Evolutionary conservation across 1,140 invertebrate species (phyloP), one percentile per base, ranked within the genome.

Genomic region (Hyposmocoma kahamanoa): DNA sequence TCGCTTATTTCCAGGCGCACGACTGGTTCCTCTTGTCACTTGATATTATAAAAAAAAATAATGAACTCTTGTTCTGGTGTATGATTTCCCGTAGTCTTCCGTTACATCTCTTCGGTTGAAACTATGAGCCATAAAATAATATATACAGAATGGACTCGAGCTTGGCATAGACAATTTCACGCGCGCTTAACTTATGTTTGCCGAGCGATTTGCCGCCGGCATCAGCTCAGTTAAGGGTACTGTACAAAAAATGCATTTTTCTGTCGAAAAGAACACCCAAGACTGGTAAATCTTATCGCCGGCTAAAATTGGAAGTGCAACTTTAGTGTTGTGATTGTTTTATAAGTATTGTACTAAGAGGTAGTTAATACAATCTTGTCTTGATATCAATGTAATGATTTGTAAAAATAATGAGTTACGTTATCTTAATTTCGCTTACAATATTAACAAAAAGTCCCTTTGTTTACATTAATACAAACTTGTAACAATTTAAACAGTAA

Each of bases 131-230:
- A 59, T 58, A 59, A 53, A 50, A 55, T 67, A 71, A 63, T 60
- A 69, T n/a, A n/a, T 58, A 63, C 67, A 50, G 47, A 50, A 59
- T 53, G 55, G 56, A 45, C 46, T 44, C 50, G 42, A n/a, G 34
- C 36, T 50, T 62, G 50, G 47, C 57, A 64, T 66, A 71, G 65
- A 75, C 65, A 76, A 77, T 79, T 76, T 79, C 69, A 79, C 72
- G 67, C 69, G 61, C 65, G 69, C 71, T 76, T 75, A 69, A 57
- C 69, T 68, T 71, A 75, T 73, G 67, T 79, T 79, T 79, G 66
- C 67, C 64, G 58, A 77, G 56, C 72, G 64, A 80, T 77, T 77
- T 80, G 67, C 66, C 64, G 62, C 47, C 54, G 68, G 66, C 66
- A 64, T 65, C 24, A 5, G 24, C 24, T 26, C 24, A 11, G 5